Evolutionary conservation across 2,113 vertebrate species (phyloP), one percentile per base, ranked within the genome.

Genomic region (Cinclus mexicanus): DNA sequence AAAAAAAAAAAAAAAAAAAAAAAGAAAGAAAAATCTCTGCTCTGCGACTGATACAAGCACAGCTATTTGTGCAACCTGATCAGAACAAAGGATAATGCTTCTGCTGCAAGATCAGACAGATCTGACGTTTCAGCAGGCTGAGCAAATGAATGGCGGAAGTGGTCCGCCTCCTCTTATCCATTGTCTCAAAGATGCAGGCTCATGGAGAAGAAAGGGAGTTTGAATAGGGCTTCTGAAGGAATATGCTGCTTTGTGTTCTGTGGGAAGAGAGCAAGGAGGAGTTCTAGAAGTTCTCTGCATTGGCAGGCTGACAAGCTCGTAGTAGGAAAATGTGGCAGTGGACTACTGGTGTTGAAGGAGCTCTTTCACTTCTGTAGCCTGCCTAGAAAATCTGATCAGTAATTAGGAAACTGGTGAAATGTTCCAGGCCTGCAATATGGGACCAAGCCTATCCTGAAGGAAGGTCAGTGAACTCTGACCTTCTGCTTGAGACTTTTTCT

Each of bases 21-120:
- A 55, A 7, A 11, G 13, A 12, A 12, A 11, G 1, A 52, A 91
- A 85, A 87, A 57, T 50, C 82, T 87, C 74, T 68, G 52, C 61
- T 93, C 75, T 70, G 39, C 26, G 16, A 94, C 82, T 90, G 82
- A 85, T 78, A 95, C 71, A 90, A 88, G 83, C 55, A 72, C 60
- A 91, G 85, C 71, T 95, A 85, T 93, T 94, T 93, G 86, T 96
- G 84, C 88, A 89, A 92, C 95, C 85, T 96, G 96, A 78, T 96
- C 91, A 96, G 83, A 90, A 95, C 82, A 96, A 96, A 97, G 83
- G 82, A 95, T 97, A 95, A 94, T 87, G 86, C 82, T 64, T 80
- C 44, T 82, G 49, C 87, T 95, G 84, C 83, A 96, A 87, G 91
- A 95, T 94, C 87, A 86, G 92, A 89, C 68, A 90, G 78, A 82